These are phyloP conservation scores for Todus mexicanus DNA, from an alignment of 2,797 vertebrate species.

Conservation along the genomic window DNA sequence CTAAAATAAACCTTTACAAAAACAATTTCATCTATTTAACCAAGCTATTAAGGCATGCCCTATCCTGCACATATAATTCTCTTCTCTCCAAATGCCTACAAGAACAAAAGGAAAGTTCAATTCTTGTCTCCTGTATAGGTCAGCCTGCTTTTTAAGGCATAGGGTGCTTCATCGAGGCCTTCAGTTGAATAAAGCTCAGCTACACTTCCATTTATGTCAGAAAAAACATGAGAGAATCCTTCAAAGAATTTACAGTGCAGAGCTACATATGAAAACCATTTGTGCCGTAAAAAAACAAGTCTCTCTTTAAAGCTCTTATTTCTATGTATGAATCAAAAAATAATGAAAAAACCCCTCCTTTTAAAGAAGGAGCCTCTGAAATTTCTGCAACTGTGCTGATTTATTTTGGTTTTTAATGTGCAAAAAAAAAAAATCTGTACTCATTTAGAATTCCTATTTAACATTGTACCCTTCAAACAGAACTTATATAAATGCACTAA, in stretches of 20 bases:
- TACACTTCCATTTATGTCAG: not conserved
- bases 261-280: not conserved
- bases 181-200: not conserved
- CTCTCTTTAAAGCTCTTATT: not conserved
- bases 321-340: not conserved
- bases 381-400: not conserved
- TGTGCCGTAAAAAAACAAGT: not conserved
- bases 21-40: not conserved
- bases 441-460: not conserved
- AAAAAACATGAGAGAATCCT: not conserved
- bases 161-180: not conserved
- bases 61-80: not conserved
- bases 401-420: not conserved
- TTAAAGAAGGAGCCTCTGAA: not conserved
- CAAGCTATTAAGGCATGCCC: not conserved
- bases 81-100: not conserved
- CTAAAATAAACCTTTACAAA: not conserved
- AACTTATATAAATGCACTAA: not conserved
- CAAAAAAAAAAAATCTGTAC: not conserved
- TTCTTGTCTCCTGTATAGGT: not conserved
- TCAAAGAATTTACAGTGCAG: not conserved
- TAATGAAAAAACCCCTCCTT: not conserved
- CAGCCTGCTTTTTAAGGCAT: conserved; percentile 3
- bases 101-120: not conserved
- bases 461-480: not conserved